Conservation (phyloP, 2,797 vertebrate genomes). For the Acanthurus lineatus region DNA sequence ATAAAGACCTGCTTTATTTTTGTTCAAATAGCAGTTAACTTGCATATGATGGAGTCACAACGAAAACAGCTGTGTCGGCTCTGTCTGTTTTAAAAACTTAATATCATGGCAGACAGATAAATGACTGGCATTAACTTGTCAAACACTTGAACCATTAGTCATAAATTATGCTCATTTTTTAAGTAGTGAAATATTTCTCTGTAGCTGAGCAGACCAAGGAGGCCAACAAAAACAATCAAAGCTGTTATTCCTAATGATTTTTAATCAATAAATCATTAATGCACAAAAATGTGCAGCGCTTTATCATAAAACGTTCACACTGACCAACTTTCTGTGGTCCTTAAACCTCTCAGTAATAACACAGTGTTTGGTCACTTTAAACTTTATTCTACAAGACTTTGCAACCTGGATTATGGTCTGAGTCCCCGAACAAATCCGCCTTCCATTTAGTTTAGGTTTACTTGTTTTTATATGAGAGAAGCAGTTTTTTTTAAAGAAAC, state of each 20-base stretch:
- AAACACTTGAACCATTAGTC: neutral
- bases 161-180: conserved; percentile 6
- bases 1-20: no score
- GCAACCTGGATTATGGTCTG: no score
- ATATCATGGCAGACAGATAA: conserved; percentile 25
- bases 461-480: neutral
- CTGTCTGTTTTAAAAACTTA: neutral
- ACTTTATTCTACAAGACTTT: neutral
- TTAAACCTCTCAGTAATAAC: neutral
- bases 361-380: neutral
- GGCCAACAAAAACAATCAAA: neutral
- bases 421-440: neutral
- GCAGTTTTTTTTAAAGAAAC: neutral
- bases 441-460: neutral
- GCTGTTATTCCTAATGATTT: neutral
- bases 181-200: neutral
- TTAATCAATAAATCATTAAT: neutral
- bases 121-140: conserved; percentile 14
- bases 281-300: neutral
- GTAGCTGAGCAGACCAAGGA: neutral
- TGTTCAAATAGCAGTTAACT: neutral
- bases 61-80: neutral
- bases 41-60: neutral
- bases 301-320: neutral
- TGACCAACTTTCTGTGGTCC: neutral